Percentiles rank a stretch among this genome's conserved stretches.
These are phyloP conservation scores for Chelon labrosus DNA, from an alignment of 2,797 vertebrate genomes.

Conservation along the genomic window DNA sequence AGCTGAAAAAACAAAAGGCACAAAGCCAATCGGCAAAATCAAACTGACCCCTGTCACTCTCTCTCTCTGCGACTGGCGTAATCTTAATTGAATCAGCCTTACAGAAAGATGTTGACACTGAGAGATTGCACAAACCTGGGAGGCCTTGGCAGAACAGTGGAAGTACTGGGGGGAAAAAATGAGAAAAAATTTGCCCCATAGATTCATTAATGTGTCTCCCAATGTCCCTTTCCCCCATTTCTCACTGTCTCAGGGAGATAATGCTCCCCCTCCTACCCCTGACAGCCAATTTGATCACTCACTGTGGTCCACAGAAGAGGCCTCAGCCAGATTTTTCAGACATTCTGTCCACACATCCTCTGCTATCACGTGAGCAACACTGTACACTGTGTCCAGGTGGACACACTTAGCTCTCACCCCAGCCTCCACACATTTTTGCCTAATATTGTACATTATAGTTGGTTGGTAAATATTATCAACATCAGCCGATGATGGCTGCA, in stretches of 20 bases:
- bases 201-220: conserved; percentile 94
- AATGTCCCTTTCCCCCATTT: conserved; percentile 90
- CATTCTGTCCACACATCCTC: conserved; percentile 3
- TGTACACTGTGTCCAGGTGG: background rate
- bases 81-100: conserved; percentile 99
- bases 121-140: conserved; percentile 97
- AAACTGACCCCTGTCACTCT: conserved; percentile 92
- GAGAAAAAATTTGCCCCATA: conserved; percentile 81
- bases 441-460: conserved; percentile 1
- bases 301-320: conserved; percentile 77
- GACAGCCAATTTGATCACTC: conserved; percentile 82
- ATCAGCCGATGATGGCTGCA: conserved; percentile 18
- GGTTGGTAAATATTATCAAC: conserved; percentile 1
- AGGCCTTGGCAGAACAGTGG: conserved; percentile 90
- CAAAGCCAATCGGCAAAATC: conserved; percentile 87
- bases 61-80: conserved; percentile 88
- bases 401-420: conserved; percentile 3
- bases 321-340: conserved; percentile 68
- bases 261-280: conserved; percentile 71
- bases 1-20: conserved; percentile 79
- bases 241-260: conserved; percentile 91
- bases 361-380: conserved; percentile 11
- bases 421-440: background rate
- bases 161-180: conserved; percentile 73
- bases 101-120: conserved; percentile 95